phyloP scores from a whole-genome alignment of 2,797 vertebrate species.

The Amblyraja radiata region DNA sequence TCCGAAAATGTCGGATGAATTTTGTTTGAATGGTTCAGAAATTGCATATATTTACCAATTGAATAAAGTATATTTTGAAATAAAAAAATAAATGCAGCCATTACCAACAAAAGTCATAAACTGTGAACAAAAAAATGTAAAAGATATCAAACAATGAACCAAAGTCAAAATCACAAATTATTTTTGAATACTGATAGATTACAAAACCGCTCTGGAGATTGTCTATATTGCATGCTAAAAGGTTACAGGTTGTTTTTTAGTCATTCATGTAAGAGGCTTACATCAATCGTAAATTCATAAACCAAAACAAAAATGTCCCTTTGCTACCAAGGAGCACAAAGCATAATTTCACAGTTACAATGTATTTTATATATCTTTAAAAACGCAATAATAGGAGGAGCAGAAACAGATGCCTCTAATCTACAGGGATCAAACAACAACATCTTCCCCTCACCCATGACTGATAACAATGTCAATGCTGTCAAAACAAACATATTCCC shows the following conservation, averaged over 20 bases:
- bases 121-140: no score
- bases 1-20: no score
- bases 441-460: background rate
- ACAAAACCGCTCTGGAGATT: background rate
- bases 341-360: background rate
- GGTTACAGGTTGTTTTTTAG: background rate
- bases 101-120: no score
- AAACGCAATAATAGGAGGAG: background rate
- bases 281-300: background rate
- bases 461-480: background rate
- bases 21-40: no score
- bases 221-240: background rate
- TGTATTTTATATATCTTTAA: background rate
- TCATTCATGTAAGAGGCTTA: background rate
- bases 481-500: background rate
- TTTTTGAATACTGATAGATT: background rate
- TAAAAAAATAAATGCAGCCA: no score
- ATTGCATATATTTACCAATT: no score
- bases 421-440: background rate
- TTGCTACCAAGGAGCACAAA: background rate
- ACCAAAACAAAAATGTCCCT: background rate
- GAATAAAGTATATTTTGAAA: no score
- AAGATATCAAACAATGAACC: no score
- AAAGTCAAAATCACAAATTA: background rate
- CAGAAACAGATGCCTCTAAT: slow-evolving; percentile 33